Conservation (phyloP, 2,797 vertebrate genomes). For the Hafferia zeledoni region DNA sequence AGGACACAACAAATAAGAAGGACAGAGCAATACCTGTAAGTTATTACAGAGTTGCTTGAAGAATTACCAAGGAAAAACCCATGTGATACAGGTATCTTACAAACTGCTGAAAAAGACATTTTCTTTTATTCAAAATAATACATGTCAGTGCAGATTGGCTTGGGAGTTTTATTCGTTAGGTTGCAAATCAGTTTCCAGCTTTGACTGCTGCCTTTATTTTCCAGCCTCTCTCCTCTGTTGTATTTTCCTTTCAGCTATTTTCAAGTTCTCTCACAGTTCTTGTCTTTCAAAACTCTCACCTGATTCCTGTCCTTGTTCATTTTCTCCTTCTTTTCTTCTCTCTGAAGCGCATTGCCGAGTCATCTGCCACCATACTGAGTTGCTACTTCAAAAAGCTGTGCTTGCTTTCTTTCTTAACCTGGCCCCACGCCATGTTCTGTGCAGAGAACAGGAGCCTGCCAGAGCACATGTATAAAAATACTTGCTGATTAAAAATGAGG, state of each 20-base stretch:
- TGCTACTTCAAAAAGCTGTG: background rate
- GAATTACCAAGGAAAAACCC: background rate
- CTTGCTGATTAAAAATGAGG: background rate
- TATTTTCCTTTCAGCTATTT: background rate
- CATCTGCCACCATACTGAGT: constrained; percentile 3
- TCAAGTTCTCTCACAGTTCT: background rate
- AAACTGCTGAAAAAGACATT: background rate
- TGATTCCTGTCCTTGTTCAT: background rate
- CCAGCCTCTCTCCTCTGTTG: background rate
- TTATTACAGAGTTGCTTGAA: background rate
- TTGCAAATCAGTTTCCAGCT: background rate
- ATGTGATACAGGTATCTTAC: background rate
- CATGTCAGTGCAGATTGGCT: fast-evolving
- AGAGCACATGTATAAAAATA: background rate
- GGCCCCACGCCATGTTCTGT: background rate
- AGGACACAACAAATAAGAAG: background rate
- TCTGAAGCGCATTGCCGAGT: background rate
- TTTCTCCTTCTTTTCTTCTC: background rate
- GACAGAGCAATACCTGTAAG: background rate
- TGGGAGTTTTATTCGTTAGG: background rate
- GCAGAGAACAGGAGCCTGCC: background rate
- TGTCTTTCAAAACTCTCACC: background rate
- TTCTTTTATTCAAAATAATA: background rate
- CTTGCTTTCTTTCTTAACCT: background rate
- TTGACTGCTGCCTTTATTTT: background rate